Base-by-base conservation (phyloP, 1,140 invertebrate genomes). In the Rhizoglyphus robini region DNA sequence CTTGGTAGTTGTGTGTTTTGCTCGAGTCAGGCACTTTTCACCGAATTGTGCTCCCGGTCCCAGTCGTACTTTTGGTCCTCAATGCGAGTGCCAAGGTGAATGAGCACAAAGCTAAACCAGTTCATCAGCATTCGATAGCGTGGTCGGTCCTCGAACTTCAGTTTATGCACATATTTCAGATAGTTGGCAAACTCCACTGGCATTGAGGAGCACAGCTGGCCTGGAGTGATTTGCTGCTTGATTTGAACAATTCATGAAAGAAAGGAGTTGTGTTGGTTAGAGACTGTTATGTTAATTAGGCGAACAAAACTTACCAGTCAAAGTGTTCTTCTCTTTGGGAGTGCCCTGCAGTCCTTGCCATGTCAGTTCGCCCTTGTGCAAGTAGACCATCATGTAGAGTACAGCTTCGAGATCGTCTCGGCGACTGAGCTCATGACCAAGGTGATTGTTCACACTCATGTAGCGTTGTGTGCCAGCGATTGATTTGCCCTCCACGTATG, bases 351-450 rank as follows among this genome's bases (percentile, higher is more conserved):
- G 82, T 69, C 96, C 96, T 81, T 99, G 96, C 96, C 96, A 99
- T 65, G 96, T 96, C 76, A 99, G 82, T 74, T 89, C 94, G 70
- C 96, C 96, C 73, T 95, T 83, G 74, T 99, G 82, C 80, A 99
- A 99, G 82, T 99, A 99, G 94, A 99, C 98, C 81, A 99, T 98
- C 95, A 99, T 99, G 81, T 99, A 96, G 68, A 96, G 96, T 70
- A 99, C 80, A 64, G 96, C 95, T 80, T 99, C 96, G 75, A 99
- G 81, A 81, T 99, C 96, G 80, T 99, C 96, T 76, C 96, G 83
- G 76, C 96, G 84, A 75, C 93, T 97, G 86, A 99, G 96, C 81
- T 99, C 96, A 18, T 47, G 61, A 25, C 72, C 72, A 18, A 66
- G 36, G 61, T 74, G 71, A 18, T 72, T 67, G 48, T 71, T 70